Conservation (phyloP, 2,888 invertebrate genomes). For the Oeneis ivallda region DNA sequence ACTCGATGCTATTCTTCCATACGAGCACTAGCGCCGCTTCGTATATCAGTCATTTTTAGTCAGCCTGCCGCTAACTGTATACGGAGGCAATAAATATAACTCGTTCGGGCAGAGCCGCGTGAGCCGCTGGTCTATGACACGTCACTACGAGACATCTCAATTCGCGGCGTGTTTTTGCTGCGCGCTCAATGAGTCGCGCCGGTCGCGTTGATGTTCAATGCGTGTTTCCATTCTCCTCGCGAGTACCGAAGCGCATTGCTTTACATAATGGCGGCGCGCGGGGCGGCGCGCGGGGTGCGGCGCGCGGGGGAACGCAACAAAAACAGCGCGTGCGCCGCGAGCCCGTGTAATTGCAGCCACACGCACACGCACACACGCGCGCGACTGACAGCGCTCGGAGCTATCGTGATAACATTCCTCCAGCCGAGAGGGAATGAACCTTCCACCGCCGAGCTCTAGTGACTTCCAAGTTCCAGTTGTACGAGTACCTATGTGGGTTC, state of each 20-base stretch:
- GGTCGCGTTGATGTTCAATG: neutral
- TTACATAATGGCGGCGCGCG: neutral
- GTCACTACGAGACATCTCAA: neutral
- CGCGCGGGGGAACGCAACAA: neutral
- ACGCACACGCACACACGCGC: neutral
- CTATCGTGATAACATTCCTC: no score
- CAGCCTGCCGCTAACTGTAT: neutral
- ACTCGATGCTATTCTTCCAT: neutral
- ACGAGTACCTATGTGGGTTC: no score
- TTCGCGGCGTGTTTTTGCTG: neutral
- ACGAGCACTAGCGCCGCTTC: neutral
- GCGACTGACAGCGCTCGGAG: no score
- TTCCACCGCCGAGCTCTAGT: no score
- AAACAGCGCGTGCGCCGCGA: neutral
- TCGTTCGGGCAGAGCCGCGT: neutral
- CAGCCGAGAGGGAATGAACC: no score
- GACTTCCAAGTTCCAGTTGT: no score
- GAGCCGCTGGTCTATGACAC: neutral
- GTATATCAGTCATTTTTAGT: neutral
- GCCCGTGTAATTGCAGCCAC: conserved; percentile 4
- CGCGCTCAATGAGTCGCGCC: neutral
- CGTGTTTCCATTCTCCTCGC: neutral
- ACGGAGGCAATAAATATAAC: neutral
- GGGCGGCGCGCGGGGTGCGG: neutral
- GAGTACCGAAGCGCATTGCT: neutral